phyloP scores from a whole-genome alignment of 2,113 vertebrate genomes.

The Todiramphus saurophagus region DNA sequence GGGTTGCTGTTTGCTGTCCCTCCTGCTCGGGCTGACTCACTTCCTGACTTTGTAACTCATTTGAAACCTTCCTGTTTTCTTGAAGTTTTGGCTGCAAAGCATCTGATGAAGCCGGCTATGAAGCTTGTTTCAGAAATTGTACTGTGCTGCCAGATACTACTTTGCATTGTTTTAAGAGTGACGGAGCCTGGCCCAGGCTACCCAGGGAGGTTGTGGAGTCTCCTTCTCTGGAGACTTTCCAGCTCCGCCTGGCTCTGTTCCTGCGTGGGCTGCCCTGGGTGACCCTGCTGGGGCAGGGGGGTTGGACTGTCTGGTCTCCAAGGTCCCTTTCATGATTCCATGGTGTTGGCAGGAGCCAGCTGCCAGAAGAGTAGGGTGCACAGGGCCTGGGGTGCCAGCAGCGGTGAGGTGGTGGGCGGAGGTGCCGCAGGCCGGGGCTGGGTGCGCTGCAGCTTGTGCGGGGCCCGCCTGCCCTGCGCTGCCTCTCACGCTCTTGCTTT shows the following conservation, averaged over 20 bases:
- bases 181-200: no score
- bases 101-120: neutral
- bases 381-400: neutral
- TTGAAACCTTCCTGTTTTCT: constrained; percentile 53
- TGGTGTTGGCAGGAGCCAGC: neutral
- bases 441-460: neutral
- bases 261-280: no score
- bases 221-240: no score
- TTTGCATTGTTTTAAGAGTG: neutral
- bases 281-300: no score
- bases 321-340: no score
- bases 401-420: neutral
- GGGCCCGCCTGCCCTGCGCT: neutral
- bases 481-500: neutral
- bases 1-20: neutral
- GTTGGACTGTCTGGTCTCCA: no score
- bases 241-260: no score
- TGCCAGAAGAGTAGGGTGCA: neutral
- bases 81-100: neutral
- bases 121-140: neutral
- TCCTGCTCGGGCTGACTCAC: constrained; percentile 32
- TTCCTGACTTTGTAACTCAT: neutral
- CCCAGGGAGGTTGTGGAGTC: no score
- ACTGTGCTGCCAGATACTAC: neutral
- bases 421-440: neutral